Conservation (phyloP, 1,140 invertebrate species). For the Arctopsyche grandis region DNA sequence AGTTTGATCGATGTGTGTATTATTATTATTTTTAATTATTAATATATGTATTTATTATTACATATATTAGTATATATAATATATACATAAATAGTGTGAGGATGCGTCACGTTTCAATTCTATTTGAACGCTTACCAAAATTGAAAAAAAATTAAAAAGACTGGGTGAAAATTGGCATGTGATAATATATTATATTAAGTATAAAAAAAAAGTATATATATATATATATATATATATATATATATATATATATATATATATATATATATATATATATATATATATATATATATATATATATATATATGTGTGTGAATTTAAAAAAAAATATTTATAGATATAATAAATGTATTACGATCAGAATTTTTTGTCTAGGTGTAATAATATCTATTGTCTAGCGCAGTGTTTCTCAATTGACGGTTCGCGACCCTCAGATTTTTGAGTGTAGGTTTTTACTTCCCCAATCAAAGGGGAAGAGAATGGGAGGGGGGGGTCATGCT, state of each 20-base stretch:
- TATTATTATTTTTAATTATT: no score
- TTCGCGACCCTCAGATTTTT: no score
- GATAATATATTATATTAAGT: slow-evolving; percentile 25
- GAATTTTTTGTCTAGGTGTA: neutral
- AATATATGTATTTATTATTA: no score
- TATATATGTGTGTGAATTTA: neutral
- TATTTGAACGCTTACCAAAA: slow-evolving; percentile 49
- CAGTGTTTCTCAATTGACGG: no score
- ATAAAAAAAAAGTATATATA: slow-evolving; percentile 13
- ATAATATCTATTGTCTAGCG: neutral
- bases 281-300: neutral
- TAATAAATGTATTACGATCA: slow-evolving; percentile 15
- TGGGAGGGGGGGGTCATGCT: no score
- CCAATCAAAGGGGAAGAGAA: no score
- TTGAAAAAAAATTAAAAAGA: slow-evolving; percentile 23
- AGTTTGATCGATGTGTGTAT: no score
- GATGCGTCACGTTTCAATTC: no score
- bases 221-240: slow-evolving; percentile 25
- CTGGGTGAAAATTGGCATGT: slow-evolving; percentile 35
- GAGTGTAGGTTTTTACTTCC: no score
- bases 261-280: slow-evolving; percentile 3
- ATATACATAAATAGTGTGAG: no score
- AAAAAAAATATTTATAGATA: slow-evolving; percentile 8
- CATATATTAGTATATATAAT: no score
- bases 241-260: neutral